A percentile compares a stretch with the other conserved stretches of the same genome.
phyloP scores from a whole-genome alignment of 2,797 vertebrate genomes.

The Mus spretus region DNA sequence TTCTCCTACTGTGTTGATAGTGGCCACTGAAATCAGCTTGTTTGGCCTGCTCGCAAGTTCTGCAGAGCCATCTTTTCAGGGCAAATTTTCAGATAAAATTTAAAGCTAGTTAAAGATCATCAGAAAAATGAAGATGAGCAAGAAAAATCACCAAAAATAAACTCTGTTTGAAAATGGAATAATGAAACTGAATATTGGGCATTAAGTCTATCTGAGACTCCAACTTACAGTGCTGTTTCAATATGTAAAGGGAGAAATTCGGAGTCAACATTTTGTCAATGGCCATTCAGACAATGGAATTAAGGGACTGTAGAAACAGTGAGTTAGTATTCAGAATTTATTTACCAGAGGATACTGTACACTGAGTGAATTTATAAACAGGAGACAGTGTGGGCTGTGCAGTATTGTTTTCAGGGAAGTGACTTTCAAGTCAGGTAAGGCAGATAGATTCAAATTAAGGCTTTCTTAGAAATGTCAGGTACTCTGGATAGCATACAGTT shows the following conservation, averaged over 20 bases:
- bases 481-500: not conserved
- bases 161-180: not conserved
- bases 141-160: not conserved
- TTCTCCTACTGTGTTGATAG: not conserved
- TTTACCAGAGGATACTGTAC: not conserved
- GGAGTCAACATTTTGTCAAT: not conserved
- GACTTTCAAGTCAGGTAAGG: not conserved
- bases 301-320: not conserved
- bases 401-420: not conserved
- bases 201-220: not conserved
- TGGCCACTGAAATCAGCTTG: not conserved
- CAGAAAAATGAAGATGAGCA: not conserved
- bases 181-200: not conserved
- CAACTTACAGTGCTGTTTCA: not conserved
- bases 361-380: not conserved
- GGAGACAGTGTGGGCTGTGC: not conserved
- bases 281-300: not conserved
- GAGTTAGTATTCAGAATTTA: not conserved
- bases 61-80: not conserved
- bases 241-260: not conserved
- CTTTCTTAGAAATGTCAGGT: not conserved
- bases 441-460: not conserved
- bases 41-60: not conserved
- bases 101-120: not conserved
- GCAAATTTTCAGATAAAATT: not conserved